Conservation (phyloP, 2,113 vertebrate genomes). For the Melierax canorus region DNA sequence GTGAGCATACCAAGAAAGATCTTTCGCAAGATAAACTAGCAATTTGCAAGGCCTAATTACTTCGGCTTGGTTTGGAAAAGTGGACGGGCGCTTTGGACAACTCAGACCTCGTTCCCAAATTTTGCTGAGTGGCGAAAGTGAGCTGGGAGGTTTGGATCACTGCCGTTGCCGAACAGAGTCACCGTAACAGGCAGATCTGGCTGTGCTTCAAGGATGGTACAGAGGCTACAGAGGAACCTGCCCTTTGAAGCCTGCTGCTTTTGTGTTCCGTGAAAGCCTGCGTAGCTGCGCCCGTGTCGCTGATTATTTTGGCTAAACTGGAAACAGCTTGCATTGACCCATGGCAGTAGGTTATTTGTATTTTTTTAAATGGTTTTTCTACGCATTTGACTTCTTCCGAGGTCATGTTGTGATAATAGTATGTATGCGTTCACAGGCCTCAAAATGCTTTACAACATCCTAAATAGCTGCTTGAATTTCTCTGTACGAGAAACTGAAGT, state of each 20-base stretch:
- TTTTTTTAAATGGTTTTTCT: background rate
- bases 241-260: background rate
- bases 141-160: background rate
- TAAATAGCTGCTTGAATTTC: background rate
- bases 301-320: background rate
- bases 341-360: rapidly evolving
- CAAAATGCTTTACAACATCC: background rate
- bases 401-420: background rate
- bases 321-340: background rate
- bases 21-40: background rate
- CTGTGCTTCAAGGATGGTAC: background rate
- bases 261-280: background rate
- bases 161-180: background rate
- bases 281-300: rapidly evolving
- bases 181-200: background rate
- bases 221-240: background rate
- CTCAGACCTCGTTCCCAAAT: background rate
- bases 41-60: background rate
- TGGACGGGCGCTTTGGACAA: background rate
- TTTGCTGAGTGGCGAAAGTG: rapidly evolving
- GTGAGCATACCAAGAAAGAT: background rate
- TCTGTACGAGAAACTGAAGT: rapidly evolving
- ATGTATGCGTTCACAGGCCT: rapidly evolving
- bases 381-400: background rate
- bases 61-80: background rate